Conservation (phyloP, 2,888 invertebrate genomes). For the Dasypolia templi region DNA sequence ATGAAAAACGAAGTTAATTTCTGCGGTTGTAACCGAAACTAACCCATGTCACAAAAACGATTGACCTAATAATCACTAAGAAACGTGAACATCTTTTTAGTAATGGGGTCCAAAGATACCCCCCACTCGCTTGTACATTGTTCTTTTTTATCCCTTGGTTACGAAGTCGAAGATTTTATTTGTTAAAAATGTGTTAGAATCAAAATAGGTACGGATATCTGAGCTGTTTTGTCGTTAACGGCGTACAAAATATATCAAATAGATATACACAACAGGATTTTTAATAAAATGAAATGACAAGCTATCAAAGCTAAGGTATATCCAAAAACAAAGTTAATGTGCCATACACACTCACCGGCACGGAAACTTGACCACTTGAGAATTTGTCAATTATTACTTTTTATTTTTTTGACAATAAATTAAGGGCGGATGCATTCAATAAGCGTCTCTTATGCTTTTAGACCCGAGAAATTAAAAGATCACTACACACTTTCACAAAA, state of each 20-base stretch:
- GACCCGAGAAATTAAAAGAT: too few species aligned
- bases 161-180: not conserved
- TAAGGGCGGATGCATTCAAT: too few species aligned
- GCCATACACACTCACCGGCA: too few species aligned
- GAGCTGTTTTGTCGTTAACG: too few species aligned
- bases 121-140: not conserved
- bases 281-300: not conserved
- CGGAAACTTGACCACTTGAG: too few species aligned
- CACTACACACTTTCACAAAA: too few species aligned
- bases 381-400: too few species aligned
- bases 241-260: not conserved
- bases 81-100: not conserved
- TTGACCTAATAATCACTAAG: not conserved
- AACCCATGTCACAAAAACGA: not conserved
- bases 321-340: not conserved
- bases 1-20: not conserved
- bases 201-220: not conserved
- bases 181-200: not conserved
- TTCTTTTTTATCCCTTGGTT: not conserved
- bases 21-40: not conserved
- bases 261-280: not conserved
- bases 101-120: not conserved
- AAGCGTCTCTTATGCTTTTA: too few species aligned
- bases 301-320: not conserved
- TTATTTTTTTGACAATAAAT: too few species aligned